Evolutionary conservation across 30 jellyfish, hydroid and myxozoan species (phyloP), one percentile per base, ranked within the genome.

Genomic region (Pelagia noctiluca): DNA sequence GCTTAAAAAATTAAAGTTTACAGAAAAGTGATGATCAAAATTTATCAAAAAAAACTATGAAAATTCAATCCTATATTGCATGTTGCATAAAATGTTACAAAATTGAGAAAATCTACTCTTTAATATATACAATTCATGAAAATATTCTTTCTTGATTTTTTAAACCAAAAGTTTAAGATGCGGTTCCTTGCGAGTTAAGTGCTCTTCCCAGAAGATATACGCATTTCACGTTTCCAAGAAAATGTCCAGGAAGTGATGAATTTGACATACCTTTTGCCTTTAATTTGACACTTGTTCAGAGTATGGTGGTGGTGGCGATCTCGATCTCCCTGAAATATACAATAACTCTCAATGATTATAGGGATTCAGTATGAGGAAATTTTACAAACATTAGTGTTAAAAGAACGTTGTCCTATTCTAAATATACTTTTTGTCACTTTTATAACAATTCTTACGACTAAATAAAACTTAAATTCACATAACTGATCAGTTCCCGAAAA

Each of bases 301-400:
- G 34, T 80, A 80, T 1, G 82, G 83, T 18, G 90, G 90, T 0
- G 90, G 90, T 29, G 90, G 90, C 31, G 90, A 80, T 80, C 90
- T 63, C 64, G 90, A 67, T 42, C 90, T 65, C 36, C 84, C 90
- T 80, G 37, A 48, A 65, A 66, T 12, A 46, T 3, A 36, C 13
- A 60, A 77, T 22, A 1, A n/a, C n/a, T n/a, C n/a, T n/a, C 24
- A 68, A 68, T 2, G 35, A 33, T 64, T 19, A 64, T 24, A 3
- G 4, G 24, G 1, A 32, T 8, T 66, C 28, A 18, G n/a, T 26
- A 22, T 25, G 18, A 66, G 18, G 34, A 25, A 29, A 23, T 3
- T 1, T 1, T 26, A 8, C 25, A 53, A 28, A 50, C 63, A 73
- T 82, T 63, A 12, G 57, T 42, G 72, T 13, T 10, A 23, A 3